These are phyloP conservation scores for Agonopterix subpropinquella DNA, from an alignment of 2,888 invertebrate genomes.

Conservation along the genomic window DNA sequence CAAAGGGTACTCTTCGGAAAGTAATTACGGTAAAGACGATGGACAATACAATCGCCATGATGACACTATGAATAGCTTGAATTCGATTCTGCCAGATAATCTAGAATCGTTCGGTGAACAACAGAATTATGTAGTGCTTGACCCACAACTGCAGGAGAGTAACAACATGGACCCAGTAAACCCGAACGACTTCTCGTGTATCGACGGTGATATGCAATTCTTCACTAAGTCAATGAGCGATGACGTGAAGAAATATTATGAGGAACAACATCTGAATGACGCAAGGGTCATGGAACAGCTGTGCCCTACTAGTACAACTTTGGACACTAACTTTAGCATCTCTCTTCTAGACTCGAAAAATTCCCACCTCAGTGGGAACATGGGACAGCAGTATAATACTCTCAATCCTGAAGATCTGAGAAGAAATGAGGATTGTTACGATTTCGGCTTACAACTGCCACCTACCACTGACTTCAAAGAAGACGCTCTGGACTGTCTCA, in stretches of 20 bases:
- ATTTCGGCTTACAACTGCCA: constrained; percentile 54
- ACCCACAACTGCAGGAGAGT: constrained; percentile 45
- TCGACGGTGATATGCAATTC: constrained; percentile 67
- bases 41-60: constrained; percentile 40
- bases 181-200: constrained; percentile 59
- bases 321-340: constrained; percentile 60
- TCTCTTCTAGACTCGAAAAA: constrained; percentile 55
- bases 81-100: constrained; percentile 59
- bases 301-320: constrained; percentile 52
- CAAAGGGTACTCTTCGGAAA: constrained; percentile 39
- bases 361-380: constrained; percentile 46
- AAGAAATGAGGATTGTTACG: constrained; percentile 59
- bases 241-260: constrained; percentile 66
- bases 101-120: constrained; percentile 60
- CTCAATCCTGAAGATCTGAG: constrained; percentile 53
- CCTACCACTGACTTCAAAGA: constrained; percentile 57
- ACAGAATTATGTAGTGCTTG: constrained; percentile 59
- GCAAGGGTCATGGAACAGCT: constrained; percentile 55
- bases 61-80: constrained; percentile 58
- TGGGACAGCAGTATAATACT: constrained; percentile 47
- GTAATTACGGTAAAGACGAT: constrained; percentile 41
- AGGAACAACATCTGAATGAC: constrained; percentile 57
- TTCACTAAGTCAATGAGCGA: constrained; percentile 69
- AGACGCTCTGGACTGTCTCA: constrained; percentile 57
- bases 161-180: constrained; percentile 46